Evolutionary conservation across 1,140 invertebrate species (phyloP).

Genomic region (Reticulitermes speratus): DNA sequence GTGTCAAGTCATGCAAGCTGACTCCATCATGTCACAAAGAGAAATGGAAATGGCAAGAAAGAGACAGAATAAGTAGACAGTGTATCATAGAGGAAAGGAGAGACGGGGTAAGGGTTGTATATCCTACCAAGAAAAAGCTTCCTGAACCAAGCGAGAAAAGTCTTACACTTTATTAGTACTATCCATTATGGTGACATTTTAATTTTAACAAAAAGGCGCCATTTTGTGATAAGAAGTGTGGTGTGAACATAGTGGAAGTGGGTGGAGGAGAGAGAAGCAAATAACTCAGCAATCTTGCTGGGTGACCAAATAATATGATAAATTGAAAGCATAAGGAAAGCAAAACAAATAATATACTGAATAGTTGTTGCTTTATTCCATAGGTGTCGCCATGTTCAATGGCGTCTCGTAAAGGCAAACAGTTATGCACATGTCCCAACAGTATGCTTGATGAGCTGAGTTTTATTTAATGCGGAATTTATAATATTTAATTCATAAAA

Average conservation of each 20-base stretch:
- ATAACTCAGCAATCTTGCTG: neutral
- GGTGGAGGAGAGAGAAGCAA: neutral
- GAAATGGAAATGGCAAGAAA: neutral
- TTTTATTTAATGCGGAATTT: too few species aligned
- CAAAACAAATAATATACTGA: neutral
- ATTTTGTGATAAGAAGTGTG: neutral
- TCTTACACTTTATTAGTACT: neutral
- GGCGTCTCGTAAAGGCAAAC: too few species aligned
- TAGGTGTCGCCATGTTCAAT: neutral
- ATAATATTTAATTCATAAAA: too few species aligned
- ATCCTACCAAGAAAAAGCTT: neutral
- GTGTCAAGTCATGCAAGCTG: neutral
- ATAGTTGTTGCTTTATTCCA: neutral
- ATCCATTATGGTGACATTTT: neutral
- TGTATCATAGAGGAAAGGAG: neutral
- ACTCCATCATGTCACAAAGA: neutral
- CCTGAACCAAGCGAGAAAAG: neutral
- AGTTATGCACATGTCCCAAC: too few species aligned
- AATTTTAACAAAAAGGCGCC: neutral
- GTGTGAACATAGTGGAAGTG: neutral
- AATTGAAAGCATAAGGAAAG: neutral
- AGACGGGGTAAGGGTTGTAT: neutral
- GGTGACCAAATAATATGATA: neutral
- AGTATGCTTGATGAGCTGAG: too few species aligned
- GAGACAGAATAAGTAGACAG: neutral